Evolutionary conservation across 2,888 invertebrate genomes (phyloP), one percentile per base, ranked within the genome.

Genomic region (Leptinotarsa rubiginosa): DNA sequence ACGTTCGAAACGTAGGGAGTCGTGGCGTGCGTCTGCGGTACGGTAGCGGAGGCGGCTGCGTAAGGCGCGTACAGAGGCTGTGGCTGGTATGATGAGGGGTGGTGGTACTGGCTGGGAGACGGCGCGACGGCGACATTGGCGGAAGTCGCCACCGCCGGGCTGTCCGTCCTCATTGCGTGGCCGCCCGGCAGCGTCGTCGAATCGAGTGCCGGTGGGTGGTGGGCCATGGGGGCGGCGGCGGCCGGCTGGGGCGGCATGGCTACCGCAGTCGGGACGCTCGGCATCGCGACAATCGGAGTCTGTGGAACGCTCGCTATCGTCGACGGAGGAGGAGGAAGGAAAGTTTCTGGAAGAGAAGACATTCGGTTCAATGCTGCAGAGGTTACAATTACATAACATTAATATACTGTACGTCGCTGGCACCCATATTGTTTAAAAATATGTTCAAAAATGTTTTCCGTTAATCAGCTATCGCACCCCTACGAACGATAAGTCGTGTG

Each of bases 51-150:
- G 92, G 54, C 47, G 87, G 92, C 91, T 74, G 94, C 93, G 84
- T 94, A 95, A 0, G 95, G 95, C 16, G 95, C 93, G 85, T 96
- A 96, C 77, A 96, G 89, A 54, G 93, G 92, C 50, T 66, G 70
- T 13, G 10, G 72, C 31, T 56, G 75, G 71, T 78, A 78, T 25
- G 75, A 72, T 20, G 77, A 69, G 12, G 67, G 72, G 84, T 87
- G 87, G 75, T 87, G 86, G 78, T 85, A 86, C 73, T 88, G 82
- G 84, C 89, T 88, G 52, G 92, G 90, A 74, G 91, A 88, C 64
- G 91, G 91, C 68, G 87, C 88, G 15, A 90, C 87, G 3, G 89
- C 86, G 41, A 85, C 86, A 75, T 87, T 86, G 15, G 88, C 88
- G 3, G 87, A 87, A 41, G 90, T 90, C 52, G 90, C 89, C 22